A percentile compares a stretch with the other conserved stretches of the same genome.
These are phyloP conservation scores for Zaprionus ornatus DNA, from an alignment of 1,140 invertebrate genomes.

Conservation along the genomic window DNA sequence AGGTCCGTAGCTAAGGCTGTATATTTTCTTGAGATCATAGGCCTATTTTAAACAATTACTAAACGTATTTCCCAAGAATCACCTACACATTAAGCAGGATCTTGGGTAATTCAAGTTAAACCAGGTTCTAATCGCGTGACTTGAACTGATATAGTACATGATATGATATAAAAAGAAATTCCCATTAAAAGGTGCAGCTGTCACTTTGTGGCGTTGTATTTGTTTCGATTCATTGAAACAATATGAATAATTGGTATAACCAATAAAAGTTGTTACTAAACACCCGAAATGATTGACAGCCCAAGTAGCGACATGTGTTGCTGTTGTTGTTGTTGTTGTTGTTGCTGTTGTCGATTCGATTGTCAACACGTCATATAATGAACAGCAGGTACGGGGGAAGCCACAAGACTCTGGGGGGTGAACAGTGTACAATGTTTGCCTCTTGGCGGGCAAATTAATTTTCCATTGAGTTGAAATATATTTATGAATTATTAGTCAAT, in stretches of 20 bases:
- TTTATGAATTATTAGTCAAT: conserved; percentile 81
- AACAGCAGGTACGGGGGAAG: conserved; percentile 29
- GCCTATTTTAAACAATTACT: too few relatives aligned
- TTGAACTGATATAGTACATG: not conserved
- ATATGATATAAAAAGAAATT: conserved; percentile 16
- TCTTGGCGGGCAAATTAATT: conserved; percentile 68
- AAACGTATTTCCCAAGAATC: not conserved
- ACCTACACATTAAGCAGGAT: not conserved
- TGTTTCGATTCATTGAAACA: conserved; percentile 65
- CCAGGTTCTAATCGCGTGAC: conserved; percentile 27
- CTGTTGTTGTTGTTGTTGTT: conserved; percentile 22
- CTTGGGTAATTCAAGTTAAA: conserved; percentile 10
- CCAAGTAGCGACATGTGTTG: conserved; percentile 3
- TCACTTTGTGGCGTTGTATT: conserved; percentile 33
- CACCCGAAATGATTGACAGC: conserved; percentile 72
- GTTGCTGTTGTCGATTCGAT: conserved; percentile 69
- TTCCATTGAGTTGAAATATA: conserved; percentile 71
- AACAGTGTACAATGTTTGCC: conserved; percentile 25
- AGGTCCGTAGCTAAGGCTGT: too few relatives aligned
- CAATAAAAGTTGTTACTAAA: conserved; percentile 66
- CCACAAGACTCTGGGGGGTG: not conserved
- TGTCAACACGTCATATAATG: conserved; percentile 77
- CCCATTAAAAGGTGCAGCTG: conserved; percentile 64
- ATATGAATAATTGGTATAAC: conserved; percentile 76
- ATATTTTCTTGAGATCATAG: too few relatives aligned